phyloP scores from a whole-genome alignment of 2,888 invertebrate species.

The Mimumesa dahlbomi region DNA sequence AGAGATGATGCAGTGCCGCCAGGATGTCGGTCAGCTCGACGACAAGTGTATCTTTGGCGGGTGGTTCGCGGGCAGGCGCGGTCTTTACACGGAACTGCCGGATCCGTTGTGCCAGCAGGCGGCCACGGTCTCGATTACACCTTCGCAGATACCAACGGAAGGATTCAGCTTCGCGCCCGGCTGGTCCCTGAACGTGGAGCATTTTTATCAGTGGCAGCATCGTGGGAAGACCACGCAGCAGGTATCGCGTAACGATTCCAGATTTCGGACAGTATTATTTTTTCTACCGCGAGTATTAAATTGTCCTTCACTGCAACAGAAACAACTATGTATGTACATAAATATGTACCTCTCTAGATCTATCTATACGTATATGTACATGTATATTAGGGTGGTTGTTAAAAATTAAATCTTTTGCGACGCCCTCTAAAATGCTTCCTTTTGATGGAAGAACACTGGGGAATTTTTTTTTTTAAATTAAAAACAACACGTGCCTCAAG shows the following conservation, averaged over 20 bases:
- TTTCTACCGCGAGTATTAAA: no score
- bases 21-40: conserved; percentile 66
- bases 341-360: no score
- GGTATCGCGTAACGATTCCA: conserved; percentile 79
- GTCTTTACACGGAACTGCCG: conserved; percentile 73
- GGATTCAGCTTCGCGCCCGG: conserved; percentile 85
- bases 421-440: no score
- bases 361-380: no score
- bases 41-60: conserved; percentile 67
- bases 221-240: conserved; percentile 84
- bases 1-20: conserved; percentile 65
- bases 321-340: no score
- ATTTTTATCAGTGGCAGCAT: conserved; percentile 84
- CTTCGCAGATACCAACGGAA: conserved; percentile 77
- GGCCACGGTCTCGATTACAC: conserved; percentile 29
- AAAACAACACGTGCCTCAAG: no score
- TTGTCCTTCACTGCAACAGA: no score
- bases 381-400: no score
- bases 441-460: no score
- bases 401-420: no score
- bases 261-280: no score
- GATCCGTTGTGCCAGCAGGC: conserved; percentile 65
- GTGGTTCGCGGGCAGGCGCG: conserved; percentile 67
- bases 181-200: conserved; percentile 84
- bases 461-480: no score